These are phyloP conservation scores for Timema cristinae DNA, from an alignment of 2,888 invertebrate species.

Conservation along the genomic window DNA sequence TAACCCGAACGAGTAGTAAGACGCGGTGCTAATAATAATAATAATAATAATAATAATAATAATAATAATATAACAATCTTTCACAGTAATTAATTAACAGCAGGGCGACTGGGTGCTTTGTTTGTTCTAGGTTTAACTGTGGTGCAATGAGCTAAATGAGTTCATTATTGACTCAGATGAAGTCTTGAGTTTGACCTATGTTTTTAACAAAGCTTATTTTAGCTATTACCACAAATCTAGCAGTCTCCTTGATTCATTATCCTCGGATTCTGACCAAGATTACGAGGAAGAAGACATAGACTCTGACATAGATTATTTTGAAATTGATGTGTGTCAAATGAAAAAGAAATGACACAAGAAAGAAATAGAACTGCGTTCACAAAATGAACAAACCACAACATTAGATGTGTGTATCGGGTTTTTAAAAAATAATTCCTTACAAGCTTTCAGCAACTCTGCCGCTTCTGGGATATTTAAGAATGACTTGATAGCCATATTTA, in stretches of 20 bases:
- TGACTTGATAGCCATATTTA: constrained; percentile 42
- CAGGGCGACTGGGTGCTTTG: no score
- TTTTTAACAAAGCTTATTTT: constrained; percentile 28
- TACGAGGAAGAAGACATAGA: constrained; percentile 24
- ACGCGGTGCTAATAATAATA: no score
- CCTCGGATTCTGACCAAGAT: constrained; percentile 22
- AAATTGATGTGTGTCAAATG: constrained; percentile 27
- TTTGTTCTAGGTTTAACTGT: constrained; percentile 18
- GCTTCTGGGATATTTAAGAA: constrained; percentile 44
- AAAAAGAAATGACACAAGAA: constrained; percentile 32
- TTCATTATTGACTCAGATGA: constrained; percentile 30
- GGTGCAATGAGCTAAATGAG: constrained; percentile 34
- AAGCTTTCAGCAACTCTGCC: constrained; percentile 42
- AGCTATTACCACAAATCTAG: constrained; percentile 23
- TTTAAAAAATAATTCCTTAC: constrained; percentile 34
- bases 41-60: no score
- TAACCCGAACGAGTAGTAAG: no score
- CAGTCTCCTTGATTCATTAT: constrained; percentile 23
- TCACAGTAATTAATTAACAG: no score
- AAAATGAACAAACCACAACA: constrained; percentile 30
- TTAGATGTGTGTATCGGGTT: constrained; percentile 31
- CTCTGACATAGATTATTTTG: constrained; percentile 28
- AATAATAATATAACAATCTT: no score
- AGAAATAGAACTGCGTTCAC: constrained; percentile 31
- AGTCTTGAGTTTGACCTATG: constrained; percentile 24